phyloP scores from a whole-genome alignment of 2,113 vertebrate genomes.

The Pelodiscus sinensis region DNA sequence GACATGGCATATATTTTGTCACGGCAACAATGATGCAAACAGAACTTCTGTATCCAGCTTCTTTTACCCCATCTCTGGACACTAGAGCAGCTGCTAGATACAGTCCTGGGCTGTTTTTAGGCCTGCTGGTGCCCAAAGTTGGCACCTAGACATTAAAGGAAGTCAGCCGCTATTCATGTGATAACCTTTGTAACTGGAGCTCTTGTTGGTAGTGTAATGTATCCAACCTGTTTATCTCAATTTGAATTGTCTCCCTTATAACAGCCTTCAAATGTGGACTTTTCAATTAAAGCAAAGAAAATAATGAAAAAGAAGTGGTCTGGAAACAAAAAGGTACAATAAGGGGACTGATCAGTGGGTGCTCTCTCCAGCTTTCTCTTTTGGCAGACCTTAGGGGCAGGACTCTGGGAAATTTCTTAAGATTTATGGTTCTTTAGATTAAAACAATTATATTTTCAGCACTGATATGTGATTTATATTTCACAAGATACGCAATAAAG shows the following conservation, averaged over 20 bases:
- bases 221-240: background rate
- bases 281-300: background rate
- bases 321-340: background rate
- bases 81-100: background rate
- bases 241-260: background rate
- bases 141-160: background rate
- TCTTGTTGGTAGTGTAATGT: background rate
- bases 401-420: background rate
- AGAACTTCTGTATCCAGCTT: background rate
- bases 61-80: background rate
- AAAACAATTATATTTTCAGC: background rate
- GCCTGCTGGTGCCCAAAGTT: background rate
- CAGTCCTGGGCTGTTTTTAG: background rate
- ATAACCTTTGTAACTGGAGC: background rate
- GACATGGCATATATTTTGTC: background rate
- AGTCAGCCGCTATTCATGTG: background rate
- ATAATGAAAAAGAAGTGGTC: background rate
- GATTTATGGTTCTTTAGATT: background rate
- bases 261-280: background rate
- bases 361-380: background rate
- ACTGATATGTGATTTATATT: background rate
- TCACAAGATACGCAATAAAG: background rate
- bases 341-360: background rate
- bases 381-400: background rate
- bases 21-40: background rate